Conservation (phyloP, 2,113 vertebrate species). For the Protobothrops mucrosquamatus region DNA sequence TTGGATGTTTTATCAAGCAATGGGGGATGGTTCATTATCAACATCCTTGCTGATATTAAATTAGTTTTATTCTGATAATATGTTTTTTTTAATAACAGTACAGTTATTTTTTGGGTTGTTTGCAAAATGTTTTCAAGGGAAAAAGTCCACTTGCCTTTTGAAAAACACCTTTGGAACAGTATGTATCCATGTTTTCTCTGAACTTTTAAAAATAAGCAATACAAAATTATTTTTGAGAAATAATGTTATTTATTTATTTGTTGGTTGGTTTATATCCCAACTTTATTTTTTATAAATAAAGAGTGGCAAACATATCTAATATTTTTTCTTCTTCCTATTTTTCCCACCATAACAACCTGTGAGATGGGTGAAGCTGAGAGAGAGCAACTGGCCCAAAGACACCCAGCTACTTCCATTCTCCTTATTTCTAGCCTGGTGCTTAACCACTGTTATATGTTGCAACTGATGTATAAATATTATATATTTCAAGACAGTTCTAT, state of each 20-base stretch:
- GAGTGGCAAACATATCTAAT: background rate
- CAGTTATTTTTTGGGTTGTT: too few species aligned
- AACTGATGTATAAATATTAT: background rate
- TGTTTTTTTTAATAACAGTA: too few species aligned
- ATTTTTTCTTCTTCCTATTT: background rate
- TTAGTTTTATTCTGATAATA: too few species aligned
- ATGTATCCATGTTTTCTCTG: background rate
- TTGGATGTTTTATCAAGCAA: too few species aligned
- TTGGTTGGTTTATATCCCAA: background rate
- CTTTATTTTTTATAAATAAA: too few species aligned
- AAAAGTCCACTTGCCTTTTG: background rate
- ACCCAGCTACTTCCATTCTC: background rate
- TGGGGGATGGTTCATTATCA: too few species aligned
- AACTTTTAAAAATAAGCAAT: background rate
- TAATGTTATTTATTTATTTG: background rate
- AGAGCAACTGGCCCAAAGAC: background rate
- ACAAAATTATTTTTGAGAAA: background rate
- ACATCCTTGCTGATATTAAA: too few species aligned
- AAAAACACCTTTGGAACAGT: background rate
- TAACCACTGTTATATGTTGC: background rate
- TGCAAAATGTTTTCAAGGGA: too few species aligned
- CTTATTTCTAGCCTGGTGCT: background rate
- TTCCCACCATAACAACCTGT: background rate
- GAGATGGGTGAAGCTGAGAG: background rate
- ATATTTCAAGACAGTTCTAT: constrained; percentile 27